These are phyloP conservation scores for Hippoglossus stenolepis DNA, from an alignment of 2,113 vertebrate genomes.

Conservation along the genomic window DNA sequence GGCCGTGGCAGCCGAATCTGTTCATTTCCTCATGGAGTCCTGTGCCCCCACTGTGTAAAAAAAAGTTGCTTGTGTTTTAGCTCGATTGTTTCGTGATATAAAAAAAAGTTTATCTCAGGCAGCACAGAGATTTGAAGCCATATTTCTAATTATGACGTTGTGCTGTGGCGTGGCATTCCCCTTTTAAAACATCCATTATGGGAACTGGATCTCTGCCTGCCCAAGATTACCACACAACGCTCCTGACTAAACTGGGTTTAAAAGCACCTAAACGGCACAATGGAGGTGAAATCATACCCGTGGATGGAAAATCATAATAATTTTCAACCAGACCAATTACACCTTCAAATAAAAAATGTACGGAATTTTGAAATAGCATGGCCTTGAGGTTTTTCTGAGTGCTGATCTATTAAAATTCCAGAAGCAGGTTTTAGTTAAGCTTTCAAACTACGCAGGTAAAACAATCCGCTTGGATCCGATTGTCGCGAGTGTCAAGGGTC, in stretches of 20 bases:
- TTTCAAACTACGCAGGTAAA: neutral
- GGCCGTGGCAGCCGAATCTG: no score
- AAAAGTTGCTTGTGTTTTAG: neutral
- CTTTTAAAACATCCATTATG: conserved; percentile 62
- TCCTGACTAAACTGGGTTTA: conserved; percentile 57
- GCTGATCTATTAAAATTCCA: neutral
- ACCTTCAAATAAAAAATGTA: conserved; percentile 16
- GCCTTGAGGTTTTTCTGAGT: neutral
- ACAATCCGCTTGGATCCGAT: neutral
- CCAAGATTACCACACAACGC: conserved; percentile 47
- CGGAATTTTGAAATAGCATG: conserved; percentile 37
- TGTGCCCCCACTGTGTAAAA: neutral
- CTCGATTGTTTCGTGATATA: conserved; percentile 13
- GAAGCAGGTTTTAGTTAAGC: neutral
- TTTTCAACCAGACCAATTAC: conserved; percentile 24
- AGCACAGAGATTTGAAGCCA: conserved; percentile 13
- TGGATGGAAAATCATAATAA: conserved; percentile 47
- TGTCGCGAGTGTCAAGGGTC: neutral
- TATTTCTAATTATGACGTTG: conserved; percentile 62
- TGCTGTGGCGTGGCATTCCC: conserved; percentile 59
- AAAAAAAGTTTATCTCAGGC: conserved; percentile 29
- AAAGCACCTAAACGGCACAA: conserved; percentile 42
- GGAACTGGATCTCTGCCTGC: conserved; percentile 45
- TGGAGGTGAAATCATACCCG: conserved; percentile 43
- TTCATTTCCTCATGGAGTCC: neutral